Evolutionary conservation across 2,888 invertebrate genomes (phyloP), one percentile per base, ranked within the genome.

Genomic region (Andrena marginata): DNA sequence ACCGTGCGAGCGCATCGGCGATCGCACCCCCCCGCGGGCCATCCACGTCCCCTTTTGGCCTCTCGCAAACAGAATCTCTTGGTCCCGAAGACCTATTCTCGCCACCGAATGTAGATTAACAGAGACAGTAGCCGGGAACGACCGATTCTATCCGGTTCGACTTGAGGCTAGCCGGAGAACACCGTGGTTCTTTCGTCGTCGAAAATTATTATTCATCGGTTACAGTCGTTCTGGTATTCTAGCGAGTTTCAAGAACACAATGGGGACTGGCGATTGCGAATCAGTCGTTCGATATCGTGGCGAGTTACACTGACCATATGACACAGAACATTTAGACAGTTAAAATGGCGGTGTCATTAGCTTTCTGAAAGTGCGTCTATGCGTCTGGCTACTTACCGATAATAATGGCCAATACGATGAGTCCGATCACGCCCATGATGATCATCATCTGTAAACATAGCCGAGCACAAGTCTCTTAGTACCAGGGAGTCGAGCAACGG

Each of bases 401-500:
- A 93, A 97, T 96, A 92, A 98, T 97, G 94, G 97, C 97, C 94
- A 98, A 95, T 93, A 98, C 95, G 89, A 98, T 96, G 89, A 96
- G 96, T 87, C 97, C 97, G 93, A 98, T 97, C 90, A 97, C 97
- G 91, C 98, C 97, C 95, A 98, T 97, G 89, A 98, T 97, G 93
- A 98, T 96, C 98, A 98, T 98, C 98, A 98, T 98, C 96, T 95
- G 90, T 16, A 88, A 89, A 75, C 71, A 84, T 29, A 20, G 63
- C 31, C 5, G 8, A 35, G n/a, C n/a, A 20, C 10, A 60, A 31
- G 13, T 16, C 0, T 10, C 6, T 26, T 16, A 49, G 31, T 59
- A 10, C 10, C 2, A 16, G 31, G 1, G 4, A 59, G 33, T 23
- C 4, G 20, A 54, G 8, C 0, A 49, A n/a, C 31, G 7, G 31